Evolutionary conservation across 2,113 vertebrate genomes (phyloP).

Genomic region (Scomber colias): DNA sequence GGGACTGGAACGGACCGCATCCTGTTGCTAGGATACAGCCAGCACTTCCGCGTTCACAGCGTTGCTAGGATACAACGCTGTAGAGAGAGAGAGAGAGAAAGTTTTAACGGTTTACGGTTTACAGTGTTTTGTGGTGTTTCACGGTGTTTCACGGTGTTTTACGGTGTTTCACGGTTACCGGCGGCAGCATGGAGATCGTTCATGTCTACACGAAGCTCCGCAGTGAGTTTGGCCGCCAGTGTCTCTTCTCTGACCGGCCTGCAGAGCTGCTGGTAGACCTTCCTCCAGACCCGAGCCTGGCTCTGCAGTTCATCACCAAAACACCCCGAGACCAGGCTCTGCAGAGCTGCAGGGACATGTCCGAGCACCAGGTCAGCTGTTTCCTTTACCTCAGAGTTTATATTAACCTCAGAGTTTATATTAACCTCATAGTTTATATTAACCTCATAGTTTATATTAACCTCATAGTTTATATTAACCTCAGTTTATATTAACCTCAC

Average conservation of each 20-base stretch:
- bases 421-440: too few species aligned
- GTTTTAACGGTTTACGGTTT: too few species aligned
- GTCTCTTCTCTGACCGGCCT: constrained; percentile 87
- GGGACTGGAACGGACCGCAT: too few species aligned
- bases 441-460: too few species aligned
- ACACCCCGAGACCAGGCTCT: constrained; percentile 82
- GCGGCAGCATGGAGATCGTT: constrained; percentile 88
- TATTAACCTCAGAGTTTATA: too few species aligned
- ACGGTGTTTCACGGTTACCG: background rate
- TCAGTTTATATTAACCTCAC: too few species aligned
- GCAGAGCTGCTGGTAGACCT: constrained; percentile 88
- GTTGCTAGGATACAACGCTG: too few species aligned
- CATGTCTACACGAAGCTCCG: constrained; percentile 89
- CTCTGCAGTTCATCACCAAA: constrained; percentile 79
- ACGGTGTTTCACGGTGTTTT: background rate
- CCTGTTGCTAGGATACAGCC: too few species aligned
- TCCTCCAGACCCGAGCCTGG: constrained; percentile 84
- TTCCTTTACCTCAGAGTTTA: background rate
- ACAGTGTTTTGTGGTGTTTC: background rate
- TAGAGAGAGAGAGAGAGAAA: too few species aligned
- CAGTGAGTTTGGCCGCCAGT: constrained; percentile 91
- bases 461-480: too few species aligned
- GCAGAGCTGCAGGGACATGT: constrained; percentile 88
- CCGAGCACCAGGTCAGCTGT: constrained; percentile 88
- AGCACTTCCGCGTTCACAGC: too few species aligned